Evolutionary conservation across 2,888 invertebrate species (phyloP), one percentile per base, ranked within the genome.

Genomic region (Eulithis prunata): DNA sequence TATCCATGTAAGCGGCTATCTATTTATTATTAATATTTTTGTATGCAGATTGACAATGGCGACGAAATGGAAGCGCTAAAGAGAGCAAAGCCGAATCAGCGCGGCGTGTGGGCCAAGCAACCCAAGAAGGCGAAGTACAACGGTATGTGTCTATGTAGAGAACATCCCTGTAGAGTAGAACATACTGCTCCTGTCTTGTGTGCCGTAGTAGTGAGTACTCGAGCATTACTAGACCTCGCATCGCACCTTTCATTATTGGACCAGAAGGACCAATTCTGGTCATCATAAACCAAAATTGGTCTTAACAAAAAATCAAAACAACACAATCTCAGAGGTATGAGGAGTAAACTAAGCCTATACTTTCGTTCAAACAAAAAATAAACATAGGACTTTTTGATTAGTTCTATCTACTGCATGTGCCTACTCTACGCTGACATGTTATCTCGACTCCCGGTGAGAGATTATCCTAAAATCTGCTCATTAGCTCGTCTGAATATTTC

Each of bases 21-120:
- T 21, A 10, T 49, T 14, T 41, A 41, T 8, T 41, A 32, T 32
- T 11, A 1, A 21, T 12, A 36, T 10, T 51, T 13, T 64, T 47
- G 3, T 43, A 8, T 47, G 32, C 49, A 68, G 67, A 57, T 64
- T n/a, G 64, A 64, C 38, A 80, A 64, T 68, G 70, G 65, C 45
- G 85, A 85, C 49, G 77, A 76, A 56, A 75, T 88, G 69, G 90
- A 90, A 14, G 72, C 81, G 0, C 89, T 90, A 0, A 92, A 95
- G 74, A 93, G 95, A 65, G 94, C 94, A 57, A 96, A 96, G 96
- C 95, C 94, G 60, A 94, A 95, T 53, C 94, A 96, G 82, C 95
- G 95, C 80, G 95, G 94, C n/a, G 95, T 95, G 14, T 96, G 96
- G 96, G 96, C 96, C 77, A 96, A 96, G 87, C 92, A 96, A 64